These are phyloP conservation scores for Cirrhinus molitorella DNA, from an alignment of 2,797 vertebrate species.

Conservation along the genomic window DNA sequence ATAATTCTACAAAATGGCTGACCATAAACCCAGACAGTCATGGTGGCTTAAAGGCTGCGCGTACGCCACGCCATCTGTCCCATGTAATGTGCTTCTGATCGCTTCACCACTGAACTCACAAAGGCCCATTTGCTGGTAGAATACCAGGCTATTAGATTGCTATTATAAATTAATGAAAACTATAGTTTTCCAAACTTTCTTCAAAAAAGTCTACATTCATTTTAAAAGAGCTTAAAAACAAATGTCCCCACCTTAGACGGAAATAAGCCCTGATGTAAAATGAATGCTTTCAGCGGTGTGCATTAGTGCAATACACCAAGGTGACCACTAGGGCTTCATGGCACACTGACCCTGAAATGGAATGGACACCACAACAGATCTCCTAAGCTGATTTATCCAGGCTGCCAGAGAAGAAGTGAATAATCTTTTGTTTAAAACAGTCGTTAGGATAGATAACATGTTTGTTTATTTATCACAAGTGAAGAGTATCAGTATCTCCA, in stretches of 20 bases:
- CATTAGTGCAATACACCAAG: slow-evolving; percentile 53
- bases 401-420: slow-evolving; percentile 43
- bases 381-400: slow-evolving; percentile 62
- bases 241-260: not conserved
- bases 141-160: not conserved
- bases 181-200: not conserved
- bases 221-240: not conserved
- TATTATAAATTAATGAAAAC: not conserved
- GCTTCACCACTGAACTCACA: slow-evolving; percentile 39
- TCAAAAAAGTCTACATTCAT: not conserved
- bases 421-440: slow-evolving; percentile 39
- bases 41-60: slow-evolving; percentile 56
- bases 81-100: slow-evolving; percentile 46
- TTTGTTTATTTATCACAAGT: not conserved
- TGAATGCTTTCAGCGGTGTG: slow-evolving; percentile 29
- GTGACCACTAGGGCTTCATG: slow-evolving; percentile 57
- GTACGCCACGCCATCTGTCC: slow-evolving; percentile 61
- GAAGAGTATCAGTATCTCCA: not conserved
- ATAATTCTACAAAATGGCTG: slow-evolving; percentile 68
- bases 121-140: slow-evolving; percentile 31
- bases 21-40: slow-evolving; percentile 56
- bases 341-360: slow-evolving; percentile 49
- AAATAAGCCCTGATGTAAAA: slow-evolving; percentile 14
- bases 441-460: not conserved
- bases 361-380: slow-evolving; percentile 50